Conservation (phyloP, 2,888 invertebrate species). For the Pyrgus malvae region DNA sequence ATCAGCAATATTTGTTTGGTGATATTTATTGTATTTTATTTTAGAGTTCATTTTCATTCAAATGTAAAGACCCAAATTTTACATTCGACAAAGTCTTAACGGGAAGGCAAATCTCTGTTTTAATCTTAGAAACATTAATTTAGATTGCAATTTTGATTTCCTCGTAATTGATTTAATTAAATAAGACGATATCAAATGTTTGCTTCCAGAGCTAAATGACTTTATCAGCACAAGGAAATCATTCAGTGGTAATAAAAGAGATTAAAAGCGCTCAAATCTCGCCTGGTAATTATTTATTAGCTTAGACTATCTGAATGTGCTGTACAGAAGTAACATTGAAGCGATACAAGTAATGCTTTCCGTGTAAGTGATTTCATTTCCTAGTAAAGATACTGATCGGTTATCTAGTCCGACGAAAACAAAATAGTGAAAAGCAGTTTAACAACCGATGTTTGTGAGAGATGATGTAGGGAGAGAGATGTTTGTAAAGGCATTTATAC, state of each 20-base stretch:
- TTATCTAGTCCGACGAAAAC: too few relatives aligned
- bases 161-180: conserved; percentile 12
- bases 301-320: conserved; percentile 9
- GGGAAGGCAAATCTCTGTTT: background rate
- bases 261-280: conserved; percentile 14
- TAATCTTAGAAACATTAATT: conserved; percentile 8
- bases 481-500: too few relatives aligned
- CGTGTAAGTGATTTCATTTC: too few relatives aligned
- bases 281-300: conserved; percentile 11
- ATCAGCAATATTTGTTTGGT: too few relatives aligned
- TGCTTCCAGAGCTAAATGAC: conserved; percentile 13
- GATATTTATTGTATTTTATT: too few relatives aligned
- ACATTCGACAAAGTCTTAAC: too few relatives aligned
- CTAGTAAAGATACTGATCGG: too few relatives aligned
- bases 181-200: conserved; percentile 13
- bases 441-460: too few relatives aligned
- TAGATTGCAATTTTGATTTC: conserved; percentile 12
- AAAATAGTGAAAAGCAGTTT: too few relatives aligned
- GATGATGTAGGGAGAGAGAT: too few relatives aligned
- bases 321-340: conserved; percentile 2
- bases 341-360: background rate
- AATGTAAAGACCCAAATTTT: too few relatives aligned
- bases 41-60: too few relatives aligned
- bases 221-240: conserved; percentile 18
- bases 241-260: conserved; percentile 16